A percentile compares a stretch with the other conserved stretches of the same genome.
These are phyloP conservation scores for Oscheius sp. DNA, from an alignment of 2,888 invertebrate species.

Conservation along the genomic window DNA sequence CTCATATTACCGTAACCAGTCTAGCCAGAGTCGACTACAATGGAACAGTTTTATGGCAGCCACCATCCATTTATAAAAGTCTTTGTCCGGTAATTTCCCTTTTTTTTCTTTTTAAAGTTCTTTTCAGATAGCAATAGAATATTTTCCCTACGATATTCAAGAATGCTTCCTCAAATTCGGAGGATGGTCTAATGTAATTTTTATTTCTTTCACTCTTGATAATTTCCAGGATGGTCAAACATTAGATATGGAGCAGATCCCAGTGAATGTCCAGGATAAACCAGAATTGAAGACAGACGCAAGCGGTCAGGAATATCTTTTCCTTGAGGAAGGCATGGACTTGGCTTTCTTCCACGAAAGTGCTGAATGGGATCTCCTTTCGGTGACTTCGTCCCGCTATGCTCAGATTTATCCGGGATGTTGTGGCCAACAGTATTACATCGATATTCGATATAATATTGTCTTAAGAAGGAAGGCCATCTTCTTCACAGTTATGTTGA, in stretches of 20 bases:
- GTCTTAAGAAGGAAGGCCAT: conserved; percentile 55
- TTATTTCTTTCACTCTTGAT: too few relatives aligned
- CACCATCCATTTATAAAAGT: conserved; percentile 61
- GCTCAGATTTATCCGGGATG: conserved; percentile 60
- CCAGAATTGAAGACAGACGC: conserved; percentile 37
- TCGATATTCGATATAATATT: conserved; percentile 53
- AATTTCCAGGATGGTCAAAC: conserved; percentile 78
- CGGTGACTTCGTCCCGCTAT: conserved; percentile 55
- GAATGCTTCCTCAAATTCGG: conserved; percentile 58
- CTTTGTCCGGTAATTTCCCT: conserved; percentile 48
- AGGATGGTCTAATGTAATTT: conserved; percentile 96
- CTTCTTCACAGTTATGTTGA: conserved; percentile 60
- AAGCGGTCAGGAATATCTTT: conserved; percentile 47
- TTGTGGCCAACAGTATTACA: conserved; percentile 60
- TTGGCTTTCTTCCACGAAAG: conserved; percentile 56
- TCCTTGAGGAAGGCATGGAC: conserved; percentile 54
- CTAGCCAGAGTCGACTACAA: conserved; percentile 54
- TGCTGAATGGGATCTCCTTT: conserved; percentile 63
- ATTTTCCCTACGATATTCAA: conserved; percentile 64
- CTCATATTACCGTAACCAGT: conserved; percentile 55
- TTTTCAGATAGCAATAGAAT: conserved; percentile 71
- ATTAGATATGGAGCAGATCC: conserved; percentile 55
- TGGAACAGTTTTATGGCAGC: conserved; percentile 58
- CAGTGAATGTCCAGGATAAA: conserved; percentile 46
- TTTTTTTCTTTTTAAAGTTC: not conserved